phyloP scores from a whole-genome alignment of 1,140 invertebrate species.

The Bombus turneri region DNA sequence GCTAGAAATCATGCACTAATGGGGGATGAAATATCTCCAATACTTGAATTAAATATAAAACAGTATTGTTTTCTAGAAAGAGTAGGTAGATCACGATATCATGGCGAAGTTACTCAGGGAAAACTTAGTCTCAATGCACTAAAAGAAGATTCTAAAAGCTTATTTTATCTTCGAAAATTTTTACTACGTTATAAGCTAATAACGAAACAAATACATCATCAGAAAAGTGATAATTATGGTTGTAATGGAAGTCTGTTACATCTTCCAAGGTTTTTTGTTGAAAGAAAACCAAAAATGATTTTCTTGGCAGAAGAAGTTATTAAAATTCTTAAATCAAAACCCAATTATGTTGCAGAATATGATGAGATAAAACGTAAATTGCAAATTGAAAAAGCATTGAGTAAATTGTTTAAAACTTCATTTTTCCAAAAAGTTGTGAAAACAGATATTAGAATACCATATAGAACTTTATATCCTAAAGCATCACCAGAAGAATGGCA shows the following conservation, averaged over 20 bases:
- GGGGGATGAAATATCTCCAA: slow-evolving; percentile 81
- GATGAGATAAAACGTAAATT: slow-evolving; percentile 82
- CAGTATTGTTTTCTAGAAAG: slow-evolving; percentile 90
- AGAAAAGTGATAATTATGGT: slow-evolving; percentile 76
- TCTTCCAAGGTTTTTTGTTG: slow-evolving; percentile 85
- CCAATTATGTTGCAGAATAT: slow-evolving; percentile 83
- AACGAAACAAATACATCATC: slow-evolving; percentile 85
- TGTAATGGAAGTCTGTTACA: slow-evolving; percentile 84
- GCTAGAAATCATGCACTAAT: slow-evolving; percentile 85
- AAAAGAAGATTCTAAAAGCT: slow-evolving; percentile 85
- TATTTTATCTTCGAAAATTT: slow-evolving; percentile 87
- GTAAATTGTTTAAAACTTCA: slow-evolving; percentile 82
- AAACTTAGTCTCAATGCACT: slow-evolving; percentile 83
- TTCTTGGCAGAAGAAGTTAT: slow-evolving; percentile 84
- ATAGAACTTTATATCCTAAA: slow-evolving; percentile 85
- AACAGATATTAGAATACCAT: slow-evolving; percentile 82
- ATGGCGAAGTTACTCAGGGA: slow-evolving; percentile 88
- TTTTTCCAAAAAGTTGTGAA: slow-evolving; percentile 81
- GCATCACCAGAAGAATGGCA: slow-evolving; percentile 83
- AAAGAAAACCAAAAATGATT: slow-evolving; percentile 83
- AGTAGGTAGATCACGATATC: slow-evolving; percentile 88
- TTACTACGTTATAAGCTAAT: slow-evolving; percentile 85
- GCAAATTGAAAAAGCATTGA: slow-evolving; percentile 78
- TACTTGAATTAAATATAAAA: slow-evolving; percentile 82
- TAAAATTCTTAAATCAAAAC: slow-evolving; percentile 83